Conservation (phyloP, 2,888 invertebrate genomes). For the Machimus atricapillus region DNA sequence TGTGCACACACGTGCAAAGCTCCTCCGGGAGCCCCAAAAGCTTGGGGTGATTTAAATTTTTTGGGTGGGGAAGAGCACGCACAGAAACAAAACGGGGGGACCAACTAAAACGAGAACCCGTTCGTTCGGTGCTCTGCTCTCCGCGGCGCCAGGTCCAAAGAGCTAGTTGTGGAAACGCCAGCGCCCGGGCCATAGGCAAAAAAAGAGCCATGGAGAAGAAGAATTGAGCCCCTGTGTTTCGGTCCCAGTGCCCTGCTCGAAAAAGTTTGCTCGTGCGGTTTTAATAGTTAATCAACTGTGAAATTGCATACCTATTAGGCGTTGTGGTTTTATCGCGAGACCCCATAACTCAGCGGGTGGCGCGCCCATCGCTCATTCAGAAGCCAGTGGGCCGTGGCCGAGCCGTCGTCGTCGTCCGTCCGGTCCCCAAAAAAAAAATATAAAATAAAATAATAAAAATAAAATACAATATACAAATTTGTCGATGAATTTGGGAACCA, state of each 20-base stretch:
- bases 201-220: background rate
- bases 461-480: too few relatives aligned
- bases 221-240: background rate
- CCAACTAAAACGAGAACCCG: background rate
- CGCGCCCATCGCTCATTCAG: background rate
- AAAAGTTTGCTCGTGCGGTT: background rate
- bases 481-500: background rate
- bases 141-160: background rate
- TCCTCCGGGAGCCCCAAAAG: background rate
- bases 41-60: too few relatives aligned
- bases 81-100: background rate
- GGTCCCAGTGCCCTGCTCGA: background rate
- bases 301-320: constrained; percentile 17
- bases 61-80: background rate
- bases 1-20: background rate
- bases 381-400: background rate
- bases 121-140: too few relatives aligned
- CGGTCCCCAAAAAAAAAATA: too few relatives aligned
- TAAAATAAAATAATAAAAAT: too few relatives aligned
- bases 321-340: background rate
- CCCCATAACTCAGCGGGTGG: background rate
- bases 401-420: background rate
- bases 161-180: constrained; percentile 19
- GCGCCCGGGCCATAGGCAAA: constrained; percentile 9
- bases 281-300: constrained; percentile 10